Percentiles rank a stretch among this genome's conserved stretches.
These are phyloP conservation scores for Ibidorhyncha struthersii DNA, from an alignment of 2,113 vertebrate genomes.

Conservation along the genomic window DNA sequence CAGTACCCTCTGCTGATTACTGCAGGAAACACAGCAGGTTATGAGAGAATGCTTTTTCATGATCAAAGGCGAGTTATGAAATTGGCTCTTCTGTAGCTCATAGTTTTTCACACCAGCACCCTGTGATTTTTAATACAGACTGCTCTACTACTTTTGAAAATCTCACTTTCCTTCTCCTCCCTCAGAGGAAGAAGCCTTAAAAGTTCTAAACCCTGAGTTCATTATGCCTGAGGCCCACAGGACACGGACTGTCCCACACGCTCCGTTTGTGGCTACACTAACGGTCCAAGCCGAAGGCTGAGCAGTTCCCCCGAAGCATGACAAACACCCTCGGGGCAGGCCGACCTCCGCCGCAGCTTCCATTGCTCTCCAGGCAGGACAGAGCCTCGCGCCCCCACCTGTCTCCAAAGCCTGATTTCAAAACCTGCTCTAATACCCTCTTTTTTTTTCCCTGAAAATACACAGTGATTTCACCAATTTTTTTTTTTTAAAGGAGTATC, in stretches of 20 bases:
- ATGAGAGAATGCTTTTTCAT: neutral
- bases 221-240: neutral
- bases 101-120: neutral
- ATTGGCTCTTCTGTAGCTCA: neutral
- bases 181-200: neutral
- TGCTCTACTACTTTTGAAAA: neutral
- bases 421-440: neutral
- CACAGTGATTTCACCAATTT: neutral
- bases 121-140: neutral
- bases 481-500: neutral
- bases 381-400: neutral
- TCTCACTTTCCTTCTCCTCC: neutral
- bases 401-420: neutral
- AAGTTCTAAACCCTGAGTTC: conserved; percentile 23
- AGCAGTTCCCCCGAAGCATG: neutral
- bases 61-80: neutral
- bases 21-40: neutral
- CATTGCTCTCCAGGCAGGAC: neutral
- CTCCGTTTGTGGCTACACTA: neutral
- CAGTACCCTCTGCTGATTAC: neutral
- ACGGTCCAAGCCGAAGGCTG: neutral
- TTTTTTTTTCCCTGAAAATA: neutral
- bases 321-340: neutral
- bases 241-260: accelerated
- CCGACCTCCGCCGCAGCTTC: neutral